Evolutionary conservation across 2,888 invertebrate genomes (phyloP).

Genomic region (Scaeva pyrastri): DNA sequence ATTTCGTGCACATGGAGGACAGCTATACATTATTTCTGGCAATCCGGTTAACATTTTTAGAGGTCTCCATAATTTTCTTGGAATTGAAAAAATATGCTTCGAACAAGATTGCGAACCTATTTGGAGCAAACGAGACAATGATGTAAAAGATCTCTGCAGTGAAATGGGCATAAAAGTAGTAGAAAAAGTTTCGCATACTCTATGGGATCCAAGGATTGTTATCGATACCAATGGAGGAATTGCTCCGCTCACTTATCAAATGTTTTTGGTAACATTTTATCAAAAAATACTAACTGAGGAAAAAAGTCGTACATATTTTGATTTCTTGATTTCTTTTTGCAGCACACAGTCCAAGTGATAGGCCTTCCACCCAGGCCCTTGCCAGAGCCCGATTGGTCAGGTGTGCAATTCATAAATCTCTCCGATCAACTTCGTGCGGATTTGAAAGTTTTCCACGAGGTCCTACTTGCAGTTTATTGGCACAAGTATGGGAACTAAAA

Average conservation of each 20-base stretch:
- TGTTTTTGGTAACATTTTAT: conserved; percentile 86
- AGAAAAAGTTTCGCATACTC: conserved; percentile 89
- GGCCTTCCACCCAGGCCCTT: conserved; percentile 87
- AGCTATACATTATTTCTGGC: conserved; percentile 87
- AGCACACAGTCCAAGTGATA: conserved; percentile 87
- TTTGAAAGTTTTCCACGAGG: conserved; percentile 85
- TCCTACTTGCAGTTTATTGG: conserved; percentile 73
- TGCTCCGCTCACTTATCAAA: conserved; percentile 89
- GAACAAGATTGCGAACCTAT: conserved; percentile 90
- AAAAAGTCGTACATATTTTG: not conserved
- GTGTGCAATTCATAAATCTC: conserved; percentile 84
- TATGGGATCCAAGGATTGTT: conserved; percentile 88
- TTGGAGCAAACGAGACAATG: conserved; percentile 87
- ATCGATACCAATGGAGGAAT: conserved; percentile 88
- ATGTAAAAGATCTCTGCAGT: conserved; percentile 85
- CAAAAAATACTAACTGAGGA: not conserved
- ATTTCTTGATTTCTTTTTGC: conserved; percentile 63
- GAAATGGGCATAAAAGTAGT: conserved; percentile 85
- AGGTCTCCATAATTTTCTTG: conserved; percentile 86
- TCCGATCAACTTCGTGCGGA: conserved; percentile 84
- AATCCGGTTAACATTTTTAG: conserved; percentile 86
- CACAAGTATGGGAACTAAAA: not conserved
- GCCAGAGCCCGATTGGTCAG: conserved; percentile 83
- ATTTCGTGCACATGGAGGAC: conserved; percentile 86
- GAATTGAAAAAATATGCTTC: conserved; percentile 85